Percentiles rank a stretch among this genome's conserved stretches.
Conservation (phyloP, 2,797 vertebrate genomes). For the Erpetoichthys calabaricus region DNA sequence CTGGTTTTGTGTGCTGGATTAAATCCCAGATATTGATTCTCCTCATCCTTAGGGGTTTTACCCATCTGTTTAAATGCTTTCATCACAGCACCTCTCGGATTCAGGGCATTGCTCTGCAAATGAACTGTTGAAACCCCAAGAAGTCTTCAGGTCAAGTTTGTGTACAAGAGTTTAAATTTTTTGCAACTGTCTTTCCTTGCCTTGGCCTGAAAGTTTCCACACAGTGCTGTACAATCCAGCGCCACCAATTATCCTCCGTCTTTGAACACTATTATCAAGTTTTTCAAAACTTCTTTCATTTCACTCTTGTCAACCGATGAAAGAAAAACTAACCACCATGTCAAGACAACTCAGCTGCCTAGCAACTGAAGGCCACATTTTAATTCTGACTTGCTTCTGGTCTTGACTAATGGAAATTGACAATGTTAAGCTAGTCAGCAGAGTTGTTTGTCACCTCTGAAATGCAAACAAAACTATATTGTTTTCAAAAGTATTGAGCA, state of each 20-base stretch:
- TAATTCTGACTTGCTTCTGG: constrained; percentile 95
- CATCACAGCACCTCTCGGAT: constrained; percentile 45
- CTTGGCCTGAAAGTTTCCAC: constrained; percentile 84
- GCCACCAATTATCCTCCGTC: constrained; percentile 94
- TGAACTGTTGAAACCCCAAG: constrained; percentile 62
- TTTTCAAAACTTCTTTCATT: constrained; percentile 99
- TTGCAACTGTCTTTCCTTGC: constrained; percentile 64
- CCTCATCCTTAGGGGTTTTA: constrained; percentile 52
- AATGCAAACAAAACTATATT: constrained; percentile 97
- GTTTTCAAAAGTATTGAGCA: constrained; percentile 75
- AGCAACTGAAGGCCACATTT: constrained; percentile 93
- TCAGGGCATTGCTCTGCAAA: constrained; percentile 66
- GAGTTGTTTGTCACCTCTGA: constrained; percentile 97
- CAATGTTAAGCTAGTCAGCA: constrained; percentile 93
- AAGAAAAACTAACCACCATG: constrained; percentile 99
- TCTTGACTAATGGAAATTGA: constrained; percentile 98
- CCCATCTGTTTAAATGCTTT: constrained; percentile 63
- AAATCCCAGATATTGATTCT: constrained; percentile 53
- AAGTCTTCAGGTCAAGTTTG: constrained; percentile 95
- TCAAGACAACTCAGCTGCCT: constrained; percentile 98
- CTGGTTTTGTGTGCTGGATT: constrained; percentile 54
- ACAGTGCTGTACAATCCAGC: constrained; percentile 80
- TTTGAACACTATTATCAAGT: constrained; percentile 98
- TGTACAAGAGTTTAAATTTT: constrained; percentile 98
- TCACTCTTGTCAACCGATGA: constrained; percentile 96